Evolutionary conservation across 2,888 invertebrate genomes (phyloP), one percentile per base, ranked within the genome.

Genomic region (Xestia c-nigrum): DNA sequence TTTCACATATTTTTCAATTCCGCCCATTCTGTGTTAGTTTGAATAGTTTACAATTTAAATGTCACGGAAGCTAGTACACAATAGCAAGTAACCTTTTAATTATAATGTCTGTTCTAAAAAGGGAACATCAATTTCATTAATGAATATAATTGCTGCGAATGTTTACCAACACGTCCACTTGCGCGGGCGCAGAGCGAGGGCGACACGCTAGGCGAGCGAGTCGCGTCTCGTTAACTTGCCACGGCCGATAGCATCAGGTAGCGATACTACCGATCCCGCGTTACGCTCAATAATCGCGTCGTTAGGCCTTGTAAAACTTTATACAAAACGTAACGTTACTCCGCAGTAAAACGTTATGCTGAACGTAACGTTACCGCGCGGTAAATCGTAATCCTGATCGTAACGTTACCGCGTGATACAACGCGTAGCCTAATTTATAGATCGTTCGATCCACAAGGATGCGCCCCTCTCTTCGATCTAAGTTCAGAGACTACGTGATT

Each of bases 221-320:
- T 85, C 75, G 85, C 87, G 84, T 83, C 84, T 91, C 87, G 90
- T 89, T 91, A 90, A 90, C 89, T 90, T 90, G 89, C 87, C 84
- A 85, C 76, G 80, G 81, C 82, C 83, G 92, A 92, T 92, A 91
- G 74, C 85, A 92, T 92, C 92, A 59, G 75, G 74, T 79, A 78
- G 77, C 74, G 31, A 31, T 31, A 31, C 31, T 31, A 31, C 1
- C 31, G 81, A 74, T 83, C 80, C 73, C 47, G 71, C 84, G 89
- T 89, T 86, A 89, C 88, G 88, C 88, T 80, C 83, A 87, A 88
- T 89, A 87, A 85, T 81, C 70, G 69, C 63, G 69, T 77, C 46
- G 63, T 72, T 75, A 31, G 31, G 31, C 31, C 31, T 31, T 31
- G n/a, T 52, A 55, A 55, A 73, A 47, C 16, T n/a, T 38, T 4